Percentiles rank a stretch among this genome's conserved stretches.
phyloP scores from a whole-genome alignment of 2,888 invertebrate species.

The Nowickia ferox region DNA sequence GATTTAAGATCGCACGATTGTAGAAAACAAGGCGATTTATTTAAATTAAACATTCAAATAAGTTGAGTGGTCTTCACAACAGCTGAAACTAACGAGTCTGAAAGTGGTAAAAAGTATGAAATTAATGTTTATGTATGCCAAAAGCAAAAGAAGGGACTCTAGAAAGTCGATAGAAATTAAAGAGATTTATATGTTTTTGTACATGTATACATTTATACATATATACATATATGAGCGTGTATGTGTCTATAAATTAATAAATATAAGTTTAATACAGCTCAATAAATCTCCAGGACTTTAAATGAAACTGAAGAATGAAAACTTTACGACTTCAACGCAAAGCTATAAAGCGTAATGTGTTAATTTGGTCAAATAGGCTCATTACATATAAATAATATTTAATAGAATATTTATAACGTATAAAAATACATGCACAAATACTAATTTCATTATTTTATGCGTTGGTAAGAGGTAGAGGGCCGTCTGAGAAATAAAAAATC shows the following conservation, averaged over 20 bases:
- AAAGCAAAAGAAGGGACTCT: background rate
- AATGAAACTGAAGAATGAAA: background rate
- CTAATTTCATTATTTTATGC: background rate
- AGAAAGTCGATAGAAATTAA: background rate
- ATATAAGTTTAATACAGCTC: slow-evolving; percentile 5
- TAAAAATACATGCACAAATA: background rate
- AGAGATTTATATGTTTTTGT: background rate
- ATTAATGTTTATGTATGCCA: background rate
- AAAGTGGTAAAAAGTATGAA: slow-evolving; percentile 2
- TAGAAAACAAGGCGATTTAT: slow-evolving; percentile 23
- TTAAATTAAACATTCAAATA: slow-evolving; percentile 41
- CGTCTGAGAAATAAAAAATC: background rate
- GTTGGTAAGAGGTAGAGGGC: background rate
- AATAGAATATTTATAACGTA: background rate
- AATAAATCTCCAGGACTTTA: slow-evolving; percentile 28
- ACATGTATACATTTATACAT: no score
- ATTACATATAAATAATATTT: background rate
- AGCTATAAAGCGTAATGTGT: background rate
- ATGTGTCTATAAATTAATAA: background rate
- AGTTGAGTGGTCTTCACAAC: slow-evolving; percentile 19
- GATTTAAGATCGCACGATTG: no score
- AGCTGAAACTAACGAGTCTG: slow-evolving; percentile 44
- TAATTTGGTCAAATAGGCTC: background rate
- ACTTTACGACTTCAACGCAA: background rate
- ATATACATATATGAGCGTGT: no score